phyloP scores from a whole-genome alignment of 2,113 vertebrate genomes.

The Onychostoma macrolepis region DNA sequence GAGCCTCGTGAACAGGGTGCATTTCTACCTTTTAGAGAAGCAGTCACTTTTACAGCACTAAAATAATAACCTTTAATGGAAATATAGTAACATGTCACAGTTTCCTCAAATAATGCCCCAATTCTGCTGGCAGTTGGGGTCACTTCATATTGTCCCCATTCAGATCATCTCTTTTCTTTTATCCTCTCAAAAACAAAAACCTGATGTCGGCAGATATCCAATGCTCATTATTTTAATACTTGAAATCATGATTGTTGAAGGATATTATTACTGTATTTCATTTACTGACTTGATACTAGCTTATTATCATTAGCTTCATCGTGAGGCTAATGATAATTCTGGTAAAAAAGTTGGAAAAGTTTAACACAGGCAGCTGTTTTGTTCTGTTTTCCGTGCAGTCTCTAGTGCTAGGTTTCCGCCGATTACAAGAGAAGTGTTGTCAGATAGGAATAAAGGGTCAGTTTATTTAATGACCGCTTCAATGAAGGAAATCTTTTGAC shows the following conservation, averaged over 20 bases:
- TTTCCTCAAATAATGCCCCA: constrained; percentile 48
- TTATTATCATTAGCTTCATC: not conserved
- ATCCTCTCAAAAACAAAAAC: not conserved
- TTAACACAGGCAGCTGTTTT: not conserved
- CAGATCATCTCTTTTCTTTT: not conserved
- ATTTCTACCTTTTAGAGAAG: constrained; percentile 12
- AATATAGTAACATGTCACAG: not conserved
- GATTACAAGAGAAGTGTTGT: not conserved
- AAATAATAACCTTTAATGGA: not conserved
- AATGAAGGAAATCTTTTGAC: constrained; percentile 44
- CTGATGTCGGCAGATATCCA: not conserved
- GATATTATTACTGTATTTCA: not conserved
- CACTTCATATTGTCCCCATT: constrained; percentile 20
- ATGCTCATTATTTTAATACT: not conserved
- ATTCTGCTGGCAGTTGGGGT: constrained; percentile 71
- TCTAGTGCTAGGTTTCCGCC: not conserved
- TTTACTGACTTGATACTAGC: not conserved
- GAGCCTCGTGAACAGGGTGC: constrained; percentile 31
- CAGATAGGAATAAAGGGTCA: not conserved
- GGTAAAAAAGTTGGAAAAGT: not conserved
- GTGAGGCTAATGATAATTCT: not conserved
- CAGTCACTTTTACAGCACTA: not conserved
- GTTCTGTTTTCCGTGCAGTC: not conserved
- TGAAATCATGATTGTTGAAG: constrained; percentile 16
- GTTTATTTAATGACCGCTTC: not conserved